Percentiles rank a stretch among this genome's conserved stretches.
Conservation (phyloP, 2,113 vertebrate genomes). For the Gallinago undulata region DNA sequence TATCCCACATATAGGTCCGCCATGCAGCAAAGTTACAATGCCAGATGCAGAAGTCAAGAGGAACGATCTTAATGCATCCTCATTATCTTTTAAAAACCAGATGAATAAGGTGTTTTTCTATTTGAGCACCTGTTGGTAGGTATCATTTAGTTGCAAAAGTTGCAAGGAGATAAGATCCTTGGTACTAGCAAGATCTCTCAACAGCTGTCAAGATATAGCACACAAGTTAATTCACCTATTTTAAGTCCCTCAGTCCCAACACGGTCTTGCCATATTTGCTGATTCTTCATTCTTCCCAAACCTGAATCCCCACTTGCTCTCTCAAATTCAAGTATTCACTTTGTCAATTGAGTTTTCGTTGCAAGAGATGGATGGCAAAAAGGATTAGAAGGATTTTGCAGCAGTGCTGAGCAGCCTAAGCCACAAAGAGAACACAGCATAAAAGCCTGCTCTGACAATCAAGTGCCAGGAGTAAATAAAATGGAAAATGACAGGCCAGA, state of each 20-base stretch:
- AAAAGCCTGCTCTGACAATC: neutral
- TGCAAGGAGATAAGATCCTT: neutral
- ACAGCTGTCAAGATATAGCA: neutral
- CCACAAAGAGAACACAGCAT: neutral
- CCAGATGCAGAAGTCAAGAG: neutral
- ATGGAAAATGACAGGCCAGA: neutral
- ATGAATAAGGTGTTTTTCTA: neutral
- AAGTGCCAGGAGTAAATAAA: slow-evolving; percentile 1
- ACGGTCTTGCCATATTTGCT: neutral
- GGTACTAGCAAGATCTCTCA: neutral
- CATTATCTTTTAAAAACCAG: neutral
- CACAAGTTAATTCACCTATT: neutral
- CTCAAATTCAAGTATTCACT: neutral
- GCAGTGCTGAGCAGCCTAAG: neutral
- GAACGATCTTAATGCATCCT: neutral
- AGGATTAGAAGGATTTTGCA: slow-evolving; percentile 23
- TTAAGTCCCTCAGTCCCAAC: neutral
- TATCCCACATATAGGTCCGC: neutral
- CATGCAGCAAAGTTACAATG: neutral
- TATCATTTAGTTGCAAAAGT: neutral
- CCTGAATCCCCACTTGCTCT: neutral
- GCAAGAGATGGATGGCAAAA: neutral
- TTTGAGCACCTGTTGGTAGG: neutral
- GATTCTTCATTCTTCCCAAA: neutral
- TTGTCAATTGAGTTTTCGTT: neutral